These are phyloP conservation scores for Lethocerus indicus DNA, from an alignment of 1,140 invertebrate species.

Conservation along the genomic window DNA sequence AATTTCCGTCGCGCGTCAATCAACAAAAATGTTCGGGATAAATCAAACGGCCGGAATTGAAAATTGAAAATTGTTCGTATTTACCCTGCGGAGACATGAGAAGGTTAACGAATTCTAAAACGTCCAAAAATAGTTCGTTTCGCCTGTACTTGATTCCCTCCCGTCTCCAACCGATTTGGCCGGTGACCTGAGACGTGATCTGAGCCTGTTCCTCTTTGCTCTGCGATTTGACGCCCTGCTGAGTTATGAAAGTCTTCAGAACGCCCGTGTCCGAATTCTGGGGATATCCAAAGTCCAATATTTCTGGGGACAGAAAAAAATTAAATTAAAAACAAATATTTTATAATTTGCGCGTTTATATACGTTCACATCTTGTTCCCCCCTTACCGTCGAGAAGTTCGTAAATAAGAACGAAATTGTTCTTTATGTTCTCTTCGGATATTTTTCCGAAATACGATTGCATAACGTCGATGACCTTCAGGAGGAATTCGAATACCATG, in stretches of 20 bases:
- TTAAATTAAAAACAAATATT: not conserved
- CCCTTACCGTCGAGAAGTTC: slow-evolving; percentile 84
- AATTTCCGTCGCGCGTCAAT: no score
- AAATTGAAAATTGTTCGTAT: no score
- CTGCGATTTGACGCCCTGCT: slow-evolving; percentile 96
- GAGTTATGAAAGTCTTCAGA: slow-evolving; percentile 97
- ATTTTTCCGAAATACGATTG: slow-evolving; percentile 99
- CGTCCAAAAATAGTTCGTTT: slow-evolving; percentile 98
- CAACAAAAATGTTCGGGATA: no score
- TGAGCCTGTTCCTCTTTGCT: slow-evolving; percentile 99
- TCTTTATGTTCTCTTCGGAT: slow-evolving; percentile 99
- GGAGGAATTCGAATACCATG: slow-evolving; percentile 98
- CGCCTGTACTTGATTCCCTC: slow-evolving; percentile 98
- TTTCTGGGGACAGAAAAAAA: slow-evolving; percentile 49
- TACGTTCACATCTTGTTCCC: not conserved
- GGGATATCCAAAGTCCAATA: slow-evolving; percentile 98
- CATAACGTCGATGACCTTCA: slow-evolving; percentile 99
- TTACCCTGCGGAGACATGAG: slow-evolving; percentile 97
- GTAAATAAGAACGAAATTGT: slow-evolving; percentile 99
- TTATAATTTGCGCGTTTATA: not conserved
- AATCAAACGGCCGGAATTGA: no score
- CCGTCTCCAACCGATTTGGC: slow-evolving; percentile 98
- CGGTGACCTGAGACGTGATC: slow-evolving; percentile 96
- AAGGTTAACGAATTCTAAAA: slow-evolving; percentile 96
- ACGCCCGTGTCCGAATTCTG: slow-evolving; percentile 99